Base-by-base conservation (phyloP, 2,797 vertebrate genomes). In the Aratinga solstitialis region DNA sequence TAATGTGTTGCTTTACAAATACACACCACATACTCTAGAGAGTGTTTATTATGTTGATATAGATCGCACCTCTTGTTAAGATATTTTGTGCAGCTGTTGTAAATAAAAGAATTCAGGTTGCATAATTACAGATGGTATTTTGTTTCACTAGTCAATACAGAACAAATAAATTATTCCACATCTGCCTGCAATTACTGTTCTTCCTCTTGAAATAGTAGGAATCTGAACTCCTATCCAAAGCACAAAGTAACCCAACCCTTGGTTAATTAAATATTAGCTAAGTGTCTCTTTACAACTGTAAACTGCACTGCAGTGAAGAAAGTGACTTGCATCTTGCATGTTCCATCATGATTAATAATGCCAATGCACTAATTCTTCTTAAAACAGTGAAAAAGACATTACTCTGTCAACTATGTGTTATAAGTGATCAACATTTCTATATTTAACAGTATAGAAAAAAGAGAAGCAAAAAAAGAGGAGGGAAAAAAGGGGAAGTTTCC, bases 261-360 rank as follows among this genome's bases (percentile, higher is more conserved):
- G 19, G 34, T 53, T 89, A 87, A 91, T 72, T 81, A 89, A 93
- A 75, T 89, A 83, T 45, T 94, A 88, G 10, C 36, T 59, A 84
- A 40, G 5, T 90, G 88, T 87, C 56, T 63, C 43, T 93, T 73
- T 58, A 53, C 29, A 59, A 21, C 16, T 65, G 32, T 72, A 91
- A 88, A 90, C 45, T 90, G 32, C 69, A 91, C 29, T 84, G 69
- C 40, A 76, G 38, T 58, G 34, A 77, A 76, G 47, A 65, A n/a
- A 73, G 10, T 12, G 21, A 65, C 32, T 63, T 81, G 42, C n/a
- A 54, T 50, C 53, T 66, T 66, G 32, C 80, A 75, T 24, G 38
- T 51, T 72, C 74, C 45, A 36, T 45, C 3, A 1, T 29, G 42
- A 73, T 75, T 90, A 62, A 58, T 40, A 74, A 89, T 34, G 50